Conservation (phyloP, 2,797 vertebrate genomes). For the Nasua narica region DNA sequence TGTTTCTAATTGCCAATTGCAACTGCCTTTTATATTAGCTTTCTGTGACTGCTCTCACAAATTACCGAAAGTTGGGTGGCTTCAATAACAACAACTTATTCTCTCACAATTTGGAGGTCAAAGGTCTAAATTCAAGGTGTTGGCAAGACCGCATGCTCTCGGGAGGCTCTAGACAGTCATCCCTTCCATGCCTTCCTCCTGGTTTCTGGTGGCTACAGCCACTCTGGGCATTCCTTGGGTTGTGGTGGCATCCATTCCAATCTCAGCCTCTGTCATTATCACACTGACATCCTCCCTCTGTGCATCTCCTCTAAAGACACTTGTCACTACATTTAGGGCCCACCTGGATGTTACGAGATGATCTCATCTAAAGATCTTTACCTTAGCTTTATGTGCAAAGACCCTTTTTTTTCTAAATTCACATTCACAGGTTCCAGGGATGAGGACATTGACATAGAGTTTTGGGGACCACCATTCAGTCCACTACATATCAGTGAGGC, state of each 20-base stretch:
- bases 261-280: neutral
- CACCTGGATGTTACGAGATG: neutral
- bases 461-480: neutral
- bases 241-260: neutral
- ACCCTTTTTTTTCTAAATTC: neutral
- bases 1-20: constrained; percentile 40
- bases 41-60: neutral
- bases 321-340: neutral
- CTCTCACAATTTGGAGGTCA: neutral
- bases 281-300: neutral
- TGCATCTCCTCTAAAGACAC: neutral
- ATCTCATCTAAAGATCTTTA: neutral
- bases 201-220: rapidly evolving
- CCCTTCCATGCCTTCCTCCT: neutral
- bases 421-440: neutral
- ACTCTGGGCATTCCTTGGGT: neutral
- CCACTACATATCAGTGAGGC: neutral
- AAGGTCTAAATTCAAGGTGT: neutral
- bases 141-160: neutral
- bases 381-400: neutral
- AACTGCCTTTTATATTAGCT: neutral
- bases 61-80: neutral
- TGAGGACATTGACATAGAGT: neutral
- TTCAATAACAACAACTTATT: neutral
- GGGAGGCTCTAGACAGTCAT: neutral